Conservation (phyloP, 2,888 invertebrate species). For the Harpagoxenus sublaevis region DNA sequence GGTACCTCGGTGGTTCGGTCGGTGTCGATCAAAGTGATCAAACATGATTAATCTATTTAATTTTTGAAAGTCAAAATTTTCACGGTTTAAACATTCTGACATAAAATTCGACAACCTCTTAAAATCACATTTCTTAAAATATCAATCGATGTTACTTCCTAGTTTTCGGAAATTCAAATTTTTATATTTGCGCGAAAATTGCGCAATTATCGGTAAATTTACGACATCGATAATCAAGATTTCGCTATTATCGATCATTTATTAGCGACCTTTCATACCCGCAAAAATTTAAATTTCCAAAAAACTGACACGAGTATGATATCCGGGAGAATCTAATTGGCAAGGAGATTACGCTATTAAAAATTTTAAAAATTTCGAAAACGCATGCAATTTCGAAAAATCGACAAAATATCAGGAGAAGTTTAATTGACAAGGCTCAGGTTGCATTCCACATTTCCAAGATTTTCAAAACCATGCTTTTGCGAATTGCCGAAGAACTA, state of each 20-base stretch:
- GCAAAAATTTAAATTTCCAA: neutral
- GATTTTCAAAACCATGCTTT: too few species aligned
- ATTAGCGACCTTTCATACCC: neutral
- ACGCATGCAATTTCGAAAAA: too few species aligned
- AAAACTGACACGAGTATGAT: too few species aligned
- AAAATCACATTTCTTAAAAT: neutral
- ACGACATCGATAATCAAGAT: neutral
- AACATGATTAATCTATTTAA: neutral
- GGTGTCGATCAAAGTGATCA: neutral
- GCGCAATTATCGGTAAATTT: neutral
- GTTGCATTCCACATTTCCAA: too few species aligned
- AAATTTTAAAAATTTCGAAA: too few species aligned
- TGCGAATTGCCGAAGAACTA: too few species aligned
- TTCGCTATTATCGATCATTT: neutral
- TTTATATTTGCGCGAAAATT: neutral
- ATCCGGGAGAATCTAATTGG: too few species aligned
- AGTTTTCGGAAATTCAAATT: neutral
- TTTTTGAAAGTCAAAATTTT: neutral
- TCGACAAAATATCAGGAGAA: too few species aligned
- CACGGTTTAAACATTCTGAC: neutral
- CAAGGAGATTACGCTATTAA: too few species aligned
- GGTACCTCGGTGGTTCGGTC: too few species aligned
- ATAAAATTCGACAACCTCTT: neutral
- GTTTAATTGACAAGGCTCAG: too few species aligned
- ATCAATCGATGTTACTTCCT: neutral